Conservation (phyloP, 2,888 invertebrate species). For the Xylota sylvarum region DNA sequence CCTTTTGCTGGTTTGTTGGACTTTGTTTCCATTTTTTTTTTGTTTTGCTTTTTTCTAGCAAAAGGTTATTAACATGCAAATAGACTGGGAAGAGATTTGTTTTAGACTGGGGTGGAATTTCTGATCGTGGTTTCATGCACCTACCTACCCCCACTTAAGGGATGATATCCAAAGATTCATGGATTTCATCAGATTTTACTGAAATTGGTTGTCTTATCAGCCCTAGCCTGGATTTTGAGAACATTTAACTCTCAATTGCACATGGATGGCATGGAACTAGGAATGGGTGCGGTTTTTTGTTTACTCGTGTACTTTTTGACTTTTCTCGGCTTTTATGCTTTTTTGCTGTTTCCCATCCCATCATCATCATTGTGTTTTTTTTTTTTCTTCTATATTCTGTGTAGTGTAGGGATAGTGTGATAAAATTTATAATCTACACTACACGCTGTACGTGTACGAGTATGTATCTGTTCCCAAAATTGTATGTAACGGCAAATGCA, state of each 20-base stretch:
- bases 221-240: background rate
- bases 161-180: background rate
- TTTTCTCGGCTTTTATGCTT: too few species aligned
- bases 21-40: conserved; percentile 17
- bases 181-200: conserved; percentile 2
- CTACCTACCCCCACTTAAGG: conserved; percentile 1
- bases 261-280: conserved; percentile 5
- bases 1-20: conserved; percentile 39
- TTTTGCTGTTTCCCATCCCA: background rate
- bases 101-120: background rate
- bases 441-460: conserved; percentile 16
- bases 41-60: conserved; percentile 2
- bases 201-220: conserved; percentile 1
- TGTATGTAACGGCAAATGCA: conserved; percentile 47
- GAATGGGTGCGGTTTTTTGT: conserved; percentile 78
- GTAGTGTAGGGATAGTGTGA: conserved; percentile 19
- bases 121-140: background rate
- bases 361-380: background rate
- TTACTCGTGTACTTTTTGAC: conserved; percentile 60
- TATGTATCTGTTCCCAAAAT: conserved; percentile 24
- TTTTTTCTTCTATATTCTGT: too few species aligned
- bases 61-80: conserved; percentile 74
- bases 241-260: conserved; percentile 11
- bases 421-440: conserved; percentile 37
- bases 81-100: conserved; percentile 50